Evolutionary conservation across 2,888 invertebrate genomes (phyloP), one percentile per base, ranked within the genome.

Genomic region (Thymelicus sylvestris): DNA sequence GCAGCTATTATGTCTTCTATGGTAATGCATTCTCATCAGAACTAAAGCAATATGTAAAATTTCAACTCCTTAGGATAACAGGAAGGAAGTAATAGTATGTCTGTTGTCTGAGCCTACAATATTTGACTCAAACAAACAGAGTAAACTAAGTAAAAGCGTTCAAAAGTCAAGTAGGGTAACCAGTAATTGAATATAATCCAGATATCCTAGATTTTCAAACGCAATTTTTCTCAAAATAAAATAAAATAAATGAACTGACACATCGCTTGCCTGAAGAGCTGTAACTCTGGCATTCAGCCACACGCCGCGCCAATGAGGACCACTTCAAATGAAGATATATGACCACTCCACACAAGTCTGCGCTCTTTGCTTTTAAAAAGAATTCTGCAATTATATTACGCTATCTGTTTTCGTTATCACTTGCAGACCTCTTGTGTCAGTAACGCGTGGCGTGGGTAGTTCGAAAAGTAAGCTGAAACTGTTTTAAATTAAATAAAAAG

Each of bases 221-320:
- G 44, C 62, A 59, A 39, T 59, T 39, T 60, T 72, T 71, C 71
- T 68, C 77, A 83, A 82, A 88, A 87, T 87, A 88, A 82, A 88
- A 87, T 87, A 88, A 88, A 88, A 60, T 60, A 60, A 60, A 60
- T 15, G 39, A 41, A 83, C 80, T 76, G 78, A 82, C 78, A 80
- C 77, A 74, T 80, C 73, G 75, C 85, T 85, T 78, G 81, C 78
- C 80, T 83, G 81, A 83, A 86, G 86, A 82, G 89, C 84, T 84
- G 87, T 89, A 90, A 90, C 86, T 90, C 85, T 82, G 76, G 80
- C 84, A 87, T 92, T 92, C 92, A 87, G 74, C 78, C 76, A 76
- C 92, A 92, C 83, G 84, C 89, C 87, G 88, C 85, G 83, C 82
- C 80, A 75, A 76, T 73, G 79, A 81, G 57, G 83, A 80, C 86